Percentiles rank a stretch among this genome's conserved stretches.
These are phyloP conservation scores for Pararge aegeria DNA, from an alignment of 1,140 invertebrate genomes.

Conservation along the genomic window DNA sequence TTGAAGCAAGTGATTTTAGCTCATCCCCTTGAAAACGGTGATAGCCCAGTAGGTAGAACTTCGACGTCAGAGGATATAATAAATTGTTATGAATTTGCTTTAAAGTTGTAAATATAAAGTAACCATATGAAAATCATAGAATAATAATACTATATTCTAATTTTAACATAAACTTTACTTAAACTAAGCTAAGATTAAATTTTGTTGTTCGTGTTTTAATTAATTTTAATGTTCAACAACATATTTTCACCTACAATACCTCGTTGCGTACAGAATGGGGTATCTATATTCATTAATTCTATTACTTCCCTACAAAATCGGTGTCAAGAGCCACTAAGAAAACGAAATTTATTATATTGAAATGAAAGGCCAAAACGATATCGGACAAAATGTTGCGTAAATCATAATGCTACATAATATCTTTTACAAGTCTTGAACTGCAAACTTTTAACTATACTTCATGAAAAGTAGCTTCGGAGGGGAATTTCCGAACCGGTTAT, in stretches of 20 bases:
- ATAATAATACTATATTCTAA: too few species aligned
- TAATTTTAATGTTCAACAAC: conserved; percentile 56
- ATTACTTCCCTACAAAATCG: conserved; percentile 32
- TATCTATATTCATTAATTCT: conserved; percentile 53
- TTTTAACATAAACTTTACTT: too few species aligned
- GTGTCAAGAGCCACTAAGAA: conserved; percentile 42
- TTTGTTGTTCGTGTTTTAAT: too few species aligned
- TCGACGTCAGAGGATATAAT: too few species aligned
- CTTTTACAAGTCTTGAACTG: conserved; percentile 34
- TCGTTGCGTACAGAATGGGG: conserved; percentile 32
- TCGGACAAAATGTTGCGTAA: conserved; percentile 33
- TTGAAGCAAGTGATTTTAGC: too few species aligned
- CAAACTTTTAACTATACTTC: conserved; percentile 38
- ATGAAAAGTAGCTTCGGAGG: conserved; percentile 32
- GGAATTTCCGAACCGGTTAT: conserved; percentile 34
- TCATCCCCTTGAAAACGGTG: too few species aligned
- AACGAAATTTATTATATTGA: conserved; percentile 46
- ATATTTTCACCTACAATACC: conserved; percentile 36
- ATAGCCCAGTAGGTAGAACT: too few species aligned
- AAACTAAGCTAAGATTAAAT: too few species aligned
- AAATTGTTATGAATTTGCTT: too few species aligned
- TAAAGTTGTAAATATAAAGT: too few species aligned
- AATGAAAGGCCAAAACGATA: conserved; percentile 34
- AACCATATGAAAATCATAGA: too few species aligned
- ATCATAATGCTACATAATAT: conserved; percentile 36